Evolutionary conservation across 2,113 vertebrate species (phyloP).

Genomic region (Tetrao urogallus): DNA sequence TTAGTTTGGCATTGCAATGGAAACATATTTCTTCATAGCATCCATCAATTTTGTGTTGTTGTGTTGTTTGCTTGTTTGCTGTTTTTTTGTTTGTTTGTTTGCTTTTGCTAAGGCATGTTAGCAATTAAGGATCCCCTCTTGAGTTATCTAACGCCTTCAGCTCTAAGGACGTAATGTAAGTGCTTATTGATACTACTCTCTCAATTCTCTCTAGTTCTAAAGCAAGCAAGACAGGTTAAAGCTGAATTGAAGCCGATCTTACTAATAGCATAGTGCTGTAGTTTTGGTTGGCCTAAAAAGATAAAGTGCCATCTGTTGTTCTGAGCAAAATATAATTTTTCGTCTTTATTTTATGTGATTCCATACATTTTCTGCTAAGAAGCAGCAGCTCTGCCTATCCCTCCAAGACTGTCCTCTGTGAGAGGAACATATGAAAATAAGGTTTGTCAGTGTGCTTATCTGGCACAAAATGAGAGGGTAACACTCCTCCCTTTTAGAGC

Average conservation of each 20-base stretch:
- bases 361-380: not conserved
- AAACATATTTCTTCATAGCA: not conserved
- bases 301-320: not conserved
- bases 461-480: not conserved
- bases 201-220: not conserved
- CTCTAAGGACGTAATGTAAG: not conserved
- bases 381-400: not conserved
- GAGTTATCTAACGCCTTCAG: not conserved
- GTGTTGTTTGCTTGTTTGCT: no score
- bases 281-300: not conserved
- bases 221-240: not conserved
- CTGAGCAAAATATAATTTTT: not conserved
- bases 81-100: no score
- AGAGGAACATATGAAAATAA: rapidly evolving
- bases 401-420: not conserved
- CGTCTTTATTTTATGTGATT: not conserved
- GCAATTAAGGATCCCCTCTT: not conserved
- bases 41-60: not conserved
- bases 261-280: not conserved
- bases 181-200: not conserved
- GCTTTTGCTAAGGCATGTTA: not conserved
- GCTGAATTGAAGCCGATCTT: not conserved
- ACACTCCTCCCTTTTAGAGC: not conserved
- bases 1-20: not conserved
- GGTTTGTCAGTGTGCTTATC: rapidly evolving